phyloP scores from a whole-genome alignment of 92 coral and sea anemone genomes.

The Scolanthus callimorphus region DNA sequence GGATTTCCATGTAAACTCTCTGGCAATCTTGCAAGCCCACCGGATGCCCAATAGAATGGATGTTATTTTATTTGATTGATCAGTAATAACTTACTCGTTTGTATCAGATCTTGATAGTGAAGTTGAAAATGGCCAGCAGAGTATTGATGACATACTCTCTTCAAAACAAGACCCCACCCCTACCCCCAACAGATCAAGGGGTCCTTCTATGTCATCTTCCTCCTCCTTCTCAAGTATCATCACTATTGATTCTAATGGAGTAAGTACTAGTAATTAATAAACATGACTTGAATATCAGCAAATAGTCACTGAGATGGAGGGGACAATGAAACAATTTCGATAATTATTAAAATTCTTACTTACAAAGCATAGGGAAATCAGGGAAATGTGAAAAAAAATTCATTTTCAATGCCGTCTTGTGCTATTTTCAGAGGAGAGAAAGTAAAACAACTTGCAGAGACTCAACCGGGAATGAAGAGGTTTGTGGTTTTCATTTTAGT shows the following conservation, averaged over 20 bases:
- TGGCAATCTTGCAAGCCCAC: too few species aligned
- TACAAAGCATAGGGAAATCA: neutral
- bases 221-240: slow-evolving; percentile 69
- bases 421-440: slow-evolving; percentile 59
- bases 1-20: too few species aligned
- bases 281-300: neutral
- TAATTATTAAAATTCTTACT: neutral
- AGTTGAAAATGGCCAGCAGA: slow-evolving; percentile 66
- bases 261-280: too few species aligned
- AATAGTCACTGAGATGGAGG: neutral
- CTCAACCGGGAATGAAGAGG: slow-evolving; percentile 89
- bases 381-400: neutral
- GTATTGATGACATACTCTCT: slow-evolving; percentile 74
- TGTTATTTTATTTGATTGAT: too few species aligned
- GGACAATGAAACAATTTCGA: neutral
- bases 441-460: slow-evolving; percentile 65
- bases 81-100: too few species aligned
- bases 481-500: too few species aligned
- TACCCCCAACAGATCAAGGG: slow-evolving; percentile 1
- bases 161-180: slow-evolving; percentile 21
- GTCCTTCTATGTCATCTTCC: slow-evolving; percentile 49
- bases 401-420: neutral
- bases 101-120: slow-evolving; percentile 89
- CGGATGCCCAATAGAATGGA: too few species aligned
- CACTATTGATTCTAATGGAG: slow-evolving; percentile 76